phyloP scores from a whole-genome alignment of 2,888 invertebrate species.

The Hartigia nigra region DNA sequence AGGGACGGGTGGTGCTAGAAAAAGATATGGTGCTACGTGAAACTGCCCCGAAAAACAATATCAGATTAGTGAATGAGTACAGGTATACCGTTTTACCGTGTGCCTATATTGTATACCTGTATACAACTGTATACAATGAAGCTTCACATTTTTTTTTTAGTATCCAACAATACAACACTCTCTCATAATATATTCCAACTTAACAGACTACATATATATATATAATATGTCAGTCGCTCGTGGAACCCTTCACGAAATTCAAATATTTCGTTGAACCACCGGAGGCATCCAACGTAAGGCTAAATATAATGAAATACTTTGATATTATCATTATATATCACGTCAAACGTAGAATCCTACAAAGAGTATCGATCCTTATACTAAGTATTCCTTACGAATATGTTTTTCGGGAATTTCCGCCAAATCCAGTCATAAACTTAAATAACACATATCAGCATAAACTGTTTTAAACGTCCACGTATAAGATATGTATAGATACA shows the following conservation, averaged over 20 bases:
- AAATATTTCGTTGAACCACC: background rate
- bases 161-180: background rate
- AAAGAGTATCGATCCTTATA: background rate
- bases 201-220: background rate
- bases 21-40: constrained; percentile 6
- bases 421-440: background rate
- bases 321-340: background rate
- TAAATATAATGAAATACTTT: background rate
- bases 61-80: constrained; percentile 37
- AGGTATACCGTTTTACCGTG: background rate
- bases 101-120: background rate
- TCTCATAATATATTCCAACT: background rate
- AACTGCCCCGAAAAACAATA: constrained; percentile 33
- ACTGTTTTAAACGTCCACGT: background rate
- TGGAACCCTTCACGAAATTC: too few species aligned
- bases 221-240: too few species aligned
- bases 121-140: background rate
- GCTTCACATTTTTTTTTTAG: background rate
- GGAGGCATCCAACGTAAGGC: background rate
- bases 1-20: background rate
- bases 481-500: background rate
- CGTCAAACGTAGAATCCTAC: background rate
- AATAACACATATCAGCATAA: background rate
- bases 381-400: too few species aligned
- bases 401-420: background rate